Evolutionary conservation across 2,797 vertebrate genomes (phyloP).

Genomic region (Darevskia mixta): DNA sequence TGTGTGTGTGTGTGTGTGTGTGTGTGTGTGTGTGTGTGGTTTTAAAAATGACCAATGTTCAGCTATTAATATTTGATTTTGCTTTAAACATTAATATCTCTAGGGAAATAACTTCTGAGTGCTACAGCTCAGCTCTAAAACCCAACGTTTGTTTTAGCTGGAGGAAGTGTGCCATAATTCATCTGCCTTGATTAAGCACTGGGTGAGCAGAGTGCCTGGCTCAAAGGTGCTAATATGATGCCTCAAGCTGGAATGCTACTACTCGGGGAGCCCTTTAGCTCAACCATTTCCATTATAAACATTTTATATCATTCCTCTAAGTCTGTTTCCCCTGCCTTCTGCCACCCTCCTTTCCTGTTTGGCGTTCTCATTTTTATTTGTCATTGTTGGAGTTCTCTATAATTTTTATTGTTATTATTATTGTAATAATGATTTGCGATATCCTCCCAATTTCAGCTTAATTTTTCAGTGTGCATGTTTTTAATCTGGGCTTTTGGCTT

Average conservation of each 20-base stretch:
- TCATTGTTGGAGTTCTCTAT: constrained; percentile 42
- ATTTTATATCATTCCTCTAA: constrained; percentile 36
- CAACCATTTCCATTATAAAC: constrained; percentile 48
- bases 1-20: too few relatives aligned
- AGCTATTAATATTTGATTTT: constrained; percentile 54
- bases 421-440: constrained; percentile 62
- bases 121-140: constrained; percentile 49
- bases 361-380: constrained; percentile 44
- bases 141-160: constrained; percentile 65
- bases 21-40: neutral
- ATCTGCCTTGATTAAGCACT: constrained; percentile 47
- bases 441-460: constrained; percentile 48
- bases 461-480: constrained; percentile 9
- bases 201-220: constrained; percentile 20
- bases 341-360: constrained; percentile 44
- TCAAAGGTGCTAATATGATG: constrained; percentile 58
- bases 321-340: constrained; percentile 22
- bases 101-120: constrained; percentile 33
- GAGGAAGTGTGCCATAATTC: constrained; percentile 48
- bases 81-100: constrained; percentile 34
- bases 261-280: constrained; percentile 55
- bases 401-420: constrained; percentile 45
- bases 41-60: constrained; percentile 61
- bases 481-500: constrained; percentile 54
- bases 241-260: constrained; percentile 16